Evolutionary conservation across 1,140 invertebrate genomes (phyloP).

Genomic region (Ostrea edulis): DNA sequence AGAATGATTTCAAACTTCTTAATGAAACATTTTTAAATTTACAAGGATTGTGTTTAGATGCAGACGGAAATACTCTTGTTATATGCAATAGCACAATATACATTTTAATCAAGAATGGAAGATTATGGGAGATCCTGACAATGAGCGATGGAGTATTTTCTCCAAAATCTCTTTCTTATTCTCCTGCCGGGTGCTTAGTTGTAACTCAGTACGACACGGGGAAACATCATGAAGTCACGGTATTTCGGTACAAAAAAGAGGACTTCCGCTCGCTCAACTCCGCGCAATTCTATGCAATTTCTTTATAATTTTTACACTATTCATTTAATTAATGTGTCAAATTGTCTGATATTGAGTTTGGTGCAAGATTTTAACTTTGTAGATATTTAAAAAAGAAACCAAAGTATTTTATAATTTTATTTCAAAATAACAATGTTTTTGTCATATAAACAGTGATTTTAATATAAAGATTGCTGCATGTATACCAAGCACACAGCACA

Average conservation of each 20-base stretch:
- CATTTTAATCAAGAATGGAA: conserved; percentile 74
- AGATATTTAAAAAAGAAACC: too few relatives aligned
- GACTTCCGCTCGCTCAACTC: conserved; percentile 74
- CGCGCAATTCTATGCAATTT: conserved; percentile 74
- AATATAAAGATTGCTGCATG: too few relatives aligned
- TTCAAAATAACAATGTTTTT: too few relatives aligned
- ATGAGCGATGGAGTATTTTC: conserved; percentile 71
- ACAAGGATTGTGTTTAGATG: conserved; percentile 72
- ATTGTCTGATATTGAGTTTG: not conserved
- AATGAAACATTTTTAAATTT: conserved; percentile 69
- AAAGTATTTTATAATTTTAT: too few relatives aligned
- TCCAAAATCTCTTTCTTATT: conserved; percentile 71
- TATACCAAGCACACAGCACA: too few relatives aligned
- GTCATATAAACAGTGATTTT: too few relatives aligned
- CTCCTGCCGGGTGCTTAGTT: conserved; percentile 67
- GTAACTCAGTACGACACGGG: conserved; percentile 70
- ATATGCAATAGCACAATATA: conserved; percentile 74
- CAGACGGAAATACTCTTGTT: conserved; percentile 73
- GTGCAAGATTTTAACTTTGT: not conserved
- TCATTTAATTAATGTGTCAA: not conserved
- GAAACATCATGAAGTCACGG: conserved; percentile 70
- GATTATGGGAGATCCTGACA: conserved; percentile 75
- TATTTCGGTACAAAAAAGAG: conserved; percentile 72
- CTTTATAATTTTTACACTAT: not conserved
- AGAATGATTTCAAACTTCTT: conserved; percentile 67